Evolutionary conservation across 2,113 vertebrate species (phyloP).

Genomic region (Symphodus melops): DNA sequence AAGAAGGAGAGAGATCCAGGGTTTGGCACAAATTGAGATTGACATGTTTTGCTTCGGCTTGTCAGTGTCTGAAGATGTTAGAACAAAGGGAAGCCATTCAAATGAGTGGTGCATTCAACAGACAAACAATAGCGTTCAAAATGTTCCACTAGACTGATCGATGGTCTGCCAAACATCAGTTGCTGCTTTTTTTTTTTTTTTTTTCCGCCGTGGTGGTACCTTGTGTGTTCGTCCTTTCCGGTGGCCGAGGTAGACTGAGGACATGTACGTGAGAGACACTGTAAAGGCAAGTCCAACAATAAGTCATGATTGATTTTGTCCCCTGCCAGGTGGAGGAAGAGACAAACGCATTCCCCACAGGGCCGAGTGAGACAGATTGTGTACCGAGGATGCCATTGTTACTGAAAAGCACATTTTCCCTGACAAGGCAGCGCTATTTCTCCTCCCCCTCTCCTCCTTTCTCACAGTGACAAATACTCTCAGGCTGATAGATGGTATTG

Average conservation of each 20-base stretch:
- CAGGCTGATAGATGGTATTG: slow-evolving; percentile 68
- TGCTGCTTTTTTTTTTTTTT: slow-evolving; percentile 51
- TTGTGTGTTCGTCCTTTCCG: slow-evolving; percentile 57
- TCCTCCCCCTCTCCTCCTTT: slow-evolving; percentile 59
- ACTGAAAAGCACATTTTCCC: slow-evolving; percentile 76
- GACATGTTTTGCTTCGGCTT: slow-evolving; percentile 48
- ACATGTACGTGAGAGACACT: slow-evolving; percentile 69
- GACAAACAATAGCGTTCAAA: slow-evolving; percentile 59
- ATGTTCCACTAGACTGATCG: slow-evolving; percentile 50
- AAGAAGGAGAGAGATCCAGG: slow-evolving; percentile 32
- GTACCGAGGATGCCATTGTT: slow-evolving; percentile 67
- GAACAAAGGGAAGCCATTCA: slow-evolving; percentile 61
- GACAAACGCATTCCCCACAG: slow-evolving; percentile 69
- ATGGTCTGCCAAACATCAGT: slow-evolving; percentile 63
- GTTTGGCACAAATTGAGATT: slow-evolving; percentile 37
- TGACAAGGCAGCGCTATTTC: slow-evolving; percentile 68
- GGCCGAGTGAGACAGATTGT: slow-evolving; percentile 70
- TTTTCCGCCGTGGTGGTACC: slow-evolving; percentile 20
- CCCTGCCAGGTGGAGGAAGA: slow-evolving; percentile 67
- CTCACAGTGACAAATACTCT: slow-evolving; percentile 66
- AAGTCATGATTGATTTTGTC: slow-evolving; percentile 79
- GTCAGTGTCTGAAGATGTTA: slow-evolving; percentile 45
- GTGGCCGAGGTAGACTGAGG: slow-evolving; percentile 59
- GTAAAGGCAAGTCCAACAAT: slow-evolving; percentile 75
- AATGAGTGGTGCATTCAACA: slow-evolving; percentile 47